phyloP scores from a whole-genome alignment of 2,888 invertebrate genomes.

The Oasisia sp. region DNA sequence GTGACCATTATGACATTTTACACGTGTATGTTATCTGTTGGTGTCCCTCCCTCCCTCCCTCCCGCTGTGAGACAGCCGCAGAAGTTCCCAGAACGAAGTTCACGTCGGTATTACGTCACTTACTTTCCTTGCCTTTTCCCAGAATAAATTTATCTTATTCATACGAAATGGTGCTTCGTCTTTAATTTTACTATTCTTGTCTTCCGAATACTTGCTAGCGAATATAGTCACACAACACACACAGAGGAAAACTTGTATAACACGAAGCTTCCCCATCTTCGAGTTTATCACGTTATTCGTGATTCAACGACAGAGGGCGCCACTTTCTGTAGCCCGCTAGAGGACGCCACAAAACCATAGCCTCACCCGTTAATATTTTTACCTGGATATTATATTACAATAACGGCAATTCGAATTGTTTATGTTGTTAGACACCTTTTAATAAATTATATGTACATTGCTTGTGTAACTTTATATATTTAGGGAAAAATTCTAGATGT shows the following conservation, averaged over 20 bases:
- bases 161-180: conserved; percentile 82
- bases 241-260: not conserved
- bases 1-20: no score
- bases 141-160: conserved; percentile 88
- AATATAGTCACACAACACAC: not conserved
- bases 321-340: not conserved
- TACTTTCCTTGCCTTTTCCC: conserved; percentile 91
- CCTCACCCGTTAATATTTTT: not conserved
- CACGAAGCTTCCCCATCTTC: not conserved
- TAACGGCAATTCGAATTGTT: not conserved
- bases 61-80: no score
- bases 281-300: not conserved
- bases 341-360: not conserved
- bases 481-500: not conserved
- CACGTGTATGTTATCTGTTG: no score
- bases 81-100: no score
- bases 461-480: not conserved
- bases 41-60: no score
- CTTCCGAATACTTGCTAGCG: not conserved
- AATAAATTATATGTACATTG: not conserved
- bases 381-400: not conserved
- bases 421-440: not conserved
- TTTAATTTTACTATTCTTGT: not conserved
- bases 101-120: conserved; percentile 51
- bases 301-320: not conserved